Conservation (phyloP, 2,797 vertebrate genomes). For the Acrossocheilus fasciatus region DNA sequence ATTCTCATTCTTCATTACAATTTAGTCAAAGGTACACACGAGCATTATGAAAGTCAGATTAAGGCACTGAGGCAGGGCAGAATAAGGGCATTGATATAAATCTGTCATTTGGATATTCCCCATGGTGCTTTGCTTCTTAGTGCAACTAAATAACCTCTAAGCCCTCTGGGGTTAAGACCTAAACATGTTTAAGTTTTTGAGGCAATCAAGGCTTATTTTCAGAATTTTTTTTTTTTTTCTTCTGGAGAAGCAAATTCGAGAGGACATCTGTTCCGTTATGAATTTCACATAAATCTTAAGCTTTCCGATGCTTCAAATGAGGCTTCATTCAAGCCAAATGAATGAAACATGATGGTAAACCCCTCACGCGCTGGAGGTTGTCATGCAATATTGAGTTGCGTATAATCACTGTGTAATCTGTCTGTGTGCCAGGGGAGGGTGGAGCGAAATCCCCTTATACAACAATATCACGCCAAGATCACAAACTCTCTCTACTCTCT, state of each 20-base stretch:
- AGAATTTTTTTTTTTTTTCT: slow-evolving; percentile 72
- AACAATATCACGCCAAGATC: slow-evolving; percentile 83
- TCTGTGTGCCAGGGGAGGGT: slow-evolving; percentile 89
- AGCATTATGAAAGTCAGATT: slow-evolving; percentile 78
- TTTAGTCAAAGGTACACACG: slow-evolving; percentile 72
- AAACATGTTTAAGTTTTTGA: slow-evolving; percentile 85
- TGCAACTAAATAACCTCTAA: slow-evolving; percentile 79
- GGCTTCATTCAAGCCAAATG: slow-evolving; percentile 96
- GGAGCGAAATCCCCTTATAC: slow-evolving; percentile 83
- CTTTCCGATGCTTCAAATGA: slow-evolving; percentile 94
- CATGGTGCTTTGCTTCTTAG: slow-evolving; percentile 78
- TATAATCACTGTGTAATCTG: slow-evolving; percentile 96
- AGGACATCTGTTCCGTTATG: slow-evolving; percentile 99
- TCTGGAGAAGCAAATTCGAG: slow-evolving; percentile 86
- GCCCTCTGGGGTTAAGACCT: slow-evolving; percentile 77
- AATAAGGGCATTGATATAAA: slow-evolving; percentile 90
- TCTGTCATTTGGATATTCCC: slow-evolving; percentile 89
- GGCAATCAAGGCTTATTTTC: slow-evolving; percentile 81
- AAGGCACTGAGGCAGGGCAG: slow-evolving; percentile 80
- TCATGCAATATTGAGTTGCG: slow-evolving; percentile 95
- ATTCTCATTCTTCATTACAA: slow-evolving; percentile 69
- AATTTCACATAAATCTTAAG: slow-evolving; percentile 99
- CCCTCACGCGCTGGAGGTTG: slow-evolving; percentile 91
- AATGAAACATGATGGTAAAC: slow-evolving; percentile 99
- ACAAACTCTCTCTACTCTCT: slow-evolving; percentile 64